Evolutionary conservation across 1,140 invertebrate genomes (phyloP), one percentile per base, ranked within the genome.

Genomic region (Drosophila virilis): DNA sequence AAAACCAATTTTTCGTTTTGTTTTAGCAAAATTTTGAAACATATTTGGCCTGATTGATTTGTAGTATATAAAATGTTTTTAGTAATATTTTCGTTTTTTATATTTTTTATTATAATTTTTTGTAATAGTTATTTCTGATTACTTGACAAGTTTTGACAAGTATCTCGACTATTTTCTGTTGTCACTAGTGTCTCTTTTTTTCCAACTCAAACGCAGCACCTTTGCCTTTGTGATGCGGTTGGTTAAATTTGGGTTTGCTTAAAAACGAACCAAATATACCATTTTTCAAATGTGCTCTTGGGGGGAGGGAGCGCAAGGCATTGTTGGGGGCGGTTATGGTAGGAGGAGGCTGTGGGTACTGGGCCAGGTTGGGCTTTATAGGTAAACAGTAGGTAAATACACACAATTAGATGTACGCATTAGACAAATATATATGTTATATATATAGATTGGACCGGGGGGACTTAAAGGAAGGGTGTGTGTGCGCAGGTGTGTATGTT

Each of bases 161-260:
- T 74, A 68, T 84, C 73, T 80, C 68, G 46, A 77, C 60, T 70
- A 73, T 74, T 78, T 73, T 79, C 74, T 68, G 64, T 88, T 91
- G 91, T 92, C 91, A 92, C 91, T 91, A 92, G 91, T 92, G 91
- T 92, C 91, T 92, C 91, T 92, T 91, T 92, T 91, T 91, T 90
- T 88, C 79, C 89, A 89, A 78, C 85, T 90, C 85, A 89, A 90
- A 71, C 80, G 85, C 84, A 90, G 84, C 84, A 89, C 84, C 80
- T 70, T 80, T 75, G 80, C 80, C 80, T 80, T 62, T 80, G 77
- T 78, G 72, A 66, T 76, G 80, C 62, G 72, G 51, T 79, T 78
- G 69, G 71, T 58, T 74, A 33, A 7, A 33, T 50, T 65, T 42
- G 13, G 73, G 42, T 55, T 46, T 28, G 66, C 33, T 78, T 71